These are phyloP conservation scores for Athene noctua DNA, from an alignment of 2,113 vertebrate species.

Conservation along the genomic window DNA sequence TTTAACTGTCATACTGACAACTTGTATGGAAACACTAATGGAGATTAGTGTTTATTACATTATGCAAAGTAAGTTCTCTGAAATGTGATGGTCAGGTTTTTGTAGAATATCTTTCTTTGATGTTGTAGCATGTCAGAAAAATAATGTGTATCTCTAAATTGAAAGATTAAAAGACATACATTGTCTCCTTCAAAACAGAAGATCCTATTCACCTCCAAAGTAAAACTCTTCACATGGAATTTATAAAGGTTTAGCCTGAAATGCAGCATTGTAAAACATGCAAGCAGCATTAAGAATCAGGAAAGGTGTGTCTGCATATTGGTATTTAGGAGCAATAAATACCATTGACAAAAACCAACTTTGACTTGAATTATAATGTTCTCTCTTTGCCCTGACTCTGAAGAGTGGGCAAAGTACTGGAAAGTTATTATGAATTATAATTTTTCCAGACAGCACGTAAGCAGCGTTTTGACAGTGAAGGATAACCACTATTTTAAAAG, in stretches of 20 bases:
- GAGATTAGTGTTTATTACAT: too few relatives aligned
- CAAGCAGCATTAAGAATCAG: background rate
- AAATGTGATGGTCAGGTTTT: background rate
- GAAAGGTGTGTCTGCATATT: background rate
- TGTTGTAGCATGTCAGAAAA: background rate
- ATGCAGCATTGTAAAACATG: background rate
- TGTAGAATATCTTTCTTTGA: background rate
- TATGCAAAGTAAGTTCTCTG: background rate
- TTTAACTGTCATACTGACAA: constrained; percentile 16
- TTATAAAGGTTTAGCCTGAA: background rate
- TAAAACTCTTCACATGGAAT: background rate
- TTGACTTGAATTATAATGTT: constrained; percentile 11
- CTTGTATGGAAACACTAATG: background rate
- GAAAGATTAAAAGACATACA: background rate
- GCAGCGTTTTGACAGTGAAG: background rate
- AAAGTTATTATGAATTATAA: constrained; percentile 17
- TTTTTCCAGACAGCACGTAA: constrained; percentile 2
- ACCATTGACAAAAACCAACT: background rate
- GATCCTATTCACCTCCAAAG: background rate
- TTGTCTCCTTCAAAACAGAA: background rate
- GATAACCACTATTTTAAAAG: constrained; percentile 20
- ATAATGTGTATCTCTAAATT: background rate
- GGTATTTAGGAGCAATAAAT: constrained; percentile 26
- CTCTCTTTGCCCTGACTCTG: background rate
- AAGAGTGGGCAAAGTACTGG: background rate